Evolutionary conservation across 2,888 invertebrate species (phyloP), one percentile per base, ranked within the genome.

Genomic region (Eupithecia vulgata): DNA sequence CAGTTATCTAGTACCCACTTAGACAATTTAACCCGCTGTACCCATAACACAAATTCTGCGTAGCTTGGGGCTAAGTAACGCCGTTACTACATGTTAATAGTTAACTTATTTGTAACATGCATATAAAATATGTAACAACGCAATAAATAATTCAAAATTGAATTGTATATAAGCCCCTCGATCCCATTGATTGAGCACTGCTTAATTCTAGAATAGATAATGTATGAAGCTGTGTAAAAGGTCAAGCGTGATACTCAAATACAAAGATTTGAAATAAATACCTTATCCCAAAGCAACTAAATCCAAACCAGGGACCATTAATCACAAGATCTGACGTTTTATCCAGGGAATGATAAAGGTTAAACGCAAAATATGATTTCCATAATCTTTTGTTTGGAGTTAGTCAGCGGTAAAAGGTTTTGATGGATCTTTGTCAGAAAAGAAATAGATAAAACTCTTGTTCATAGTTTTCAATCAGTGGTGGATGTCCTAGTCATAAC

Each of bases 241-340:
- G 48, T 52, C 1, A 52, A 17, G 48, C 21, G n/a, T 52, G 21
- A 52, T 21, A 3, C 21, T 21, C 21, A 21, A 21, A 12, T 12
- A 52, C 12, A 25, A 57, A 64, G 64, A 68, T 40, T 40, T n/a
- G 6, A 21, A 72, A 67, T 57, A 37, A 59, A 10, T 52, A 52
- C 5, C 61, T 57, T 21, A 35, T 5, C n/a, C 68, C 40, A 12
- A 68, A 72, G n/a, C 52, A 30, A 57, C 64, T 64, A 57, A 59
- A 37, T 42, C 13, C 10, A n/a, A 71, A 71, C 30, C 25, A 57
- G 57, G 1, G 13, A n/a, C 42, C 25, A 72, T 72, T 72, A 65
- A 72, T 72, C 72, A 68, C 52, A 68, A 67, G 35, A 25, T 62
- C 68, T 37, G 34, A 34, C 34, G 34, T 21, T 61, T 61, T 34